Percentiles rank a stretch among this genome's conserved stretches.
phyloP scores from a whole-genome alignment of 2,888 invertebrate genomes.

The Sarcophaga carnaria region DNA sequence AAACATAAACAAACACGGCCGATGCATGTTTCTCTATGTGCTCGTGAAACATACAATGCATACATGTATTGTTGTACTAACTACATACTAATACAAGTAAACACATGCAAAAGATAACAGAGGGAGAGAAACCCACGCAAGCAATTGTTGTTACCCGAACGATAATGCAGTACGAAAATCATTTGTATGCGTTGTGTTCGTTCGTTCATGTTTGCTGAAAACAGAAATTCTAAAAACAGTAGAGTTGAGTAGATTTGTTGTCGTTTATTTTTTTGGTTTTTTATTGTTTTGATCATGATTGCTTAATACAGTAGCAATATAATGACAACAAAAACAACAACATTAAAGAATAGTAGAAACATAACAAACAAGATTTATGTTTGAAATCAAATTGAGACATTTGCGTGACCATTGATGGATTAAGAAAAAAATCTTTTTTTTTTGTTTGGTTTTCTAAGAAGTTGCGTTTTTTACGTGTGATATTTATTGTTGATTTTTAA shows the following conservation, averaged over 20 bases:
- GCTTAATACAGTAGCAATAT: constrained; percentile 62
- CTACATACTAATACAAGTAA: background rate
- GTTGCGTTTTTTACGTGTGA: background rate
- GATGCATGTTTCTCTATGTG: background rate
- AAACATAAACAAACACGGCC: background rate
- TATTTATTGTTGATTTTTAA: constrained; percentile 46
- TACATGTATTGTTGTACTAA: constrained; percentile 1
- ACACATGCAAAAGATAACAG: background rate
- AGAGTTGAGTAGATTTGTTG: no score
- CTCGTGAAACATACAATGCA: background rate
- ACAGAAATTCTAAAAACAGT: no score
- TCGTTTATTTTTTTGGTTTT: no score
- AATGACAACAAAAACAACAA: constrained; percentile 6
- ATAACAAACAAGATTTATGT: constrained; percentile 57
- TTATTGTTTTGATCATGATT: constrained; percentile 40
- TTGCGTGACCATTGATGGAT: constrained; percentile 67
- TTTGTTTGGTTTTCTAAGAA: background rate
- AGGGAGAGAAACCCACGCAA: background rate
- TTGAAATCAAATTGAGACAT: constrained; percentile 62
- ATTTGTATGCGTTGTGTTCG: no score
- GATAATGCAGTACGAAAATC: no score
- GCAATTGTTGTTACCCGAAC: background rate
- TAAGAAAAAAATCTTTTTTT: constrained; percentile 41
- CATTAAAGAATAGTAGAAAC: no score
- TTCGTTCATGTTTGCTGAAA: no score